Conservation (phyloP, 2,888 invertebrate genomes). For the Stomorhina lunata region DNA sequence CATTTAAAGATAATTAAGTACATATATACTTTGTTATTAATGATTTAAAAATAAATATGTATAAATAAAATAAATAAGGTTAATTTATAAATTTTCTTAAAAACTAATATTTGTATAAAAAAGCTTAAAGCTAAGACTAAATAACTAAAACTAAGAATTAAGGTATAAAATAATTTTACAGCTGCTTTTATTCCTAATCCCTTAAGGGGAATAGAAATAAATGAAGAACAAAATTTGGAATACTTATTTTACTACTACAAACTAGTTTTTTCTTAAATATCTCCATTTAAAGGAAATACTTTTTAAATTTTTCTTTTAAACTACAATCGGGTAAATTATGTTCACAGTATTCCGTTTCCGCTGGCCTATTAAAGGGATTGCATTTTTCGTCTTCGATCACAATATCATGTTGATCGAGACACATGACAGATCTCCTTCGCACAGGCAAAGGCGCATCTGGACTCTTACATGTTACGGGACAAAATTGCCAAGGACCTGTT, state of each 20-base stretch:
- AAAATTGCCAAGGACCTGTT: slow-evolving; percentile 92
- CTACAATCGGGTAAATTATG: slow-evolving; percentile 77
- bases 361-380: slow-evolving; percentile 84
- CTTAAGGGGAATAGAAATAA: background rate
- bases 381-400: slow-evolving; percentile 89
- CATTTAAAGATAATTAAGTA: slow-evolving; percentile 58
- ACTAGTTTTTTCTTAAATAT: slow-evolving; percentile 10
- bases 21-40: slow-evolving; percentile 44
- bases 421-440: slow-evolving; percentile 85
- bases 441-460: slow-evolving; percentile 81
- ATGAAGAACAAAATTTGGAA: background rate
- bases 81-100: slow-evolving; percentile 53
- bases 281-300: slow-evolving; percentile 59
- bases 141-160: slow-evolving; percentile 2
- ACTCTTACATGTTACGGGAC: slow-evolving; percentile 84
- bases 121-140: slow-evolving; percentile 57
- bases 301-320: slow-evolving; percentile 57
- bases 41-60: slow-evolving; percentile 42
- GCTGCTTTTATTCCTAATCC: background rate
- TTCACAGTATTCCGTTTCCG: slow-evolving; percentile 84
- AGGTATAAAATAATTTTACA: background rate
- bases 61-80: slow-evolving; percentile 63
- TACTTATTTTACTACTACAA: slow-evolving; percentile 15
- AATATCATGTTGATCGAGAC: slow-evolving; percentile 88
- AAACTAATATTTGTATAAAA: slow-evolving; percentile 26